Conservation (phyloP, 2,888 invertebrate genomes). For the Oithona nana region DNA sequence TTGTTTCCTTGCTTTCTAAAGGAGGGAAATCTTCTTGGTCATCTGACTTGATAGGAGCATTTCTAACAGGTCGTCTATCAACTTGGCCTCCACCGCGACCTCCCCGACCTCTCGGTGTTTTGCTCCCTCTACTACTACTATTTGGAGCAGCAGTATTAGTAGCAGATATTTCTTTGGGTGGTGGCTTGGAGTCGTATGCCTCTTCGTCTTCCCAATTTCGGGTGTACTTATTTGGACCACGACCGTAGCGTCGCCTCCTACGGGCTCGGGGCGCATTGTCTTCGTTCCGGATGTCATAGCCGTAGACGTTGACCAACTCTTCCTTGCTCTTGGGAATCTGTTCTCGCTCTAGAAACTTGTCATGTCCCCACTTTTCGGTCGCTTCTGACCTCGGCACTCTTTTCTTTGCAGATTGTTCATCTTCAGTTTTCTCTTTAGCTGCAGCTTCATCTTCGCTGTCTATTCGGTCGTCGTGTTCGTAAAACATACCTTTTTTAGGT, state of each 20-base stretch:
- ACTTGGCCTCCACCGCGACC: too few species aligned
- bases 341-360: constrained; percentile 55
- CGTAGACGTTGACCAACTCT: constrained; percentile 66
- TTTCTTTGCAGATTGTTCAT: constrained; percentile 21
- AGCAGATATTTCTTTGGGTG: too few species aligned
- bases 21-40: too few species aligned
- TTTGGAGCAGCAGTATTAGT: background rate
- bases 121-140: too few species aligned
- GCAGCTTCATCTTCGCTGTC: constrained; percentile 38
- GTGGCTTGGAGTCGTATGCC: constrained; percentile 49
- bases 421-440: constrained; percentile 27
- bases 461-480: constrained; percentile 74
- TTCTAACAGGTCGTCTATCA: too few species aligned
- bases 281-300: constrained; percentile 83
- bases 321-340: constrained; percentile 69
- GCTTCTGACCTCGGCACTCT: constrained; percentile 17
- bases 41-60: too few species aligned
- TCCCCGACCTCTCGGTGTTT: too few species aligned
- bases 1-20: too few species aligned
- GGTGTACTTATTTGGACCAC: constrained; percentile 77
- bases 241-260: constrained; percentile 52
- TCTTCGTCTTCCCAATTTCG: constrained; percentile 84
- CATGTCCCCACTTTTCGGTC: constrained; percentile 57
- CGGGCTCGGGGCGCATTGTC: constrained; percentile 67
- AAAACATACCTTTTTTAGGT: constrained; percentile 84